These are phyloP conservation scores for Hypsibius dujardini DNA, from an alignment of 1,140 invertebrate species.

Conservation along the genomic window DNA sequence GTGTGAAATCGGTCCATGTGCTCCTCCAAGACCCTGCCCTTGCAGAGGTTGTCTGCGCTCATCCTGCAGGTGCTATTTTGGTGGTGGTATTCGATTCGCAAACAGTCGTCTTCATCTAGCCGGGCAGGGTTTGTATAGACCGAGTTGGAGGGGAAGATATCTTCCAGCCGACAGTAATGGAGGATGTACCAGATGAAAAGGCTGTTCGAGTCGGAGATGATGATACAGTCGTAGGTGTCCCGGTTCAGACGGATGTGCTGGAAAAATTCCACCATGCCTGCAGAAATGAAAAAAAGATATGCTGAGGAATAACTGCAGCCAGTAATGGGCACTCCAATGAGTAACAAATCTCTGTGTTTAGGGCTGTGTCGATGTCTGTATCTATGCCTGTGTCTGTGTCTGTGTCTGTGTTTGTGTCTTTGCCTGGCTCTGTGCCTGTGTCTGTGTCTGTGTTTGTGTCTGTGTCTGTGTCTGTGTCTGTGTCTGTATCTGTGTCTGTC, in stretches of 20 bases:
- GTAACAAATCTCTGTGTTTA: too few relatives aligned
- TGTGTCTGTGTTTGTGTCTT: too few relatives aligned
- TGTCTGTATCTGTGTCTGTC: too few relatives aligned
- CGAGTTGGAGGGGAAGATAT: background rate
- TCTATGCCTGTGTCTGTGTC: too few relatives aligned
- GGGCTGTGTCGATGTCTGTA: too few relatives aligned
- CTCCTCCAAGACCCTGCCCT: background rate
- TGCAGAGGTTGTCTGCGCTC: background rate
- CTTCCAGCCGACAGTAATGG: background rate
- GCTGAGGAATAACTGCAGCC: too few relatives aligned
- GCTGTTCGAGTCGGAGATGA: background rate
- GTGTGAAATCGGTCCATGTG: background rate
- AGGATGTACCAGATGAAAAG: constrained; percentile 1
- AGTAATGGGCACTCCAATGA: too few relatives aligned
- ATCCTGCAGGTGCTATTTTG: background rate
- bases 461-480: too few relatives aligned
- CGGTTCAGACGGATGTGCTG: background rate
- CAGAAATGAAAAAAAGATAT: background rate
- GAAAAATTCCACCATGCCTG: background rate
- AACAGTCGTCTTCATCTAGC: background rate
- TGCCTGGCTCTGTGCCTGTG: too few relatives aligned
- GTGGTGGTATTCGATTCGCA: background rate
- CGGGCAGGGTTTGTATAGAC: background rate
- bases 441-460: too few relatives aligned
- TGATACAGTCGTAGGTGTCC: background rate